phyloP scores from a whole-genome alignment of 2,797 vertebrate species.

The Enteromius viviparus region DNA sequence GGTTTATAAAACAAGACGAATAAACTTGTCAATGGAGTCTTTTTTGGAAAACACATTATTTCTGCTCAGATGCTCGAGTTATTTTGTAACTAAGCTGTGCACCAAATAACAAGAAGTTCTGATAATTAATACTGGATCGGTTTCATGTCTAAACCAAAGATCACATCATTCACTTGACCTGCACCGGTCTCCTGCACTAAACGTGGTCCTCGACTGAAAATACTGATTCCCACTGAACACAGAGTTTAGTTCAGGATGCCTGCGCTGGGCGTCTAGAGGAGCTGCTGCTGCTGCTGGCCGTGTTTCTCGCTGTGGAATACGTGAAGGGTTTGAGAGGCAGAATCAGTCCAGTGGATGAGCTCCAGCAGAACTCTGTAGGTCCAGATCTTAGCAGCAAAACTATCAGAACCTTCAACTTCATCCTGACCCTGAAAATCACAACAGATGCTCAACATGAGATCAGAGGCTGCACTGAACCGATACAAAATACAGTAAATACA shows the following conservation, averaged over 20 bases:
- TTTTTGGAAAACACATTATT: background rate
- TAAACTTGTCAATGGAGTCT: background rate
- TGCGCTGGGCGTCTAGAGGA: conserved; percentile 57
- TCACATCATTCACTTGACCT: background rate
- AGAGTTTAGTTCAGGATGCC: background rate
- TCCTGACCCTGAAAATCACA: conserved; percentile 71
- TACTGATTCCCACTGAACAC: background rate
- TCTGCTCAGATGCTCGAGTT: background rate
- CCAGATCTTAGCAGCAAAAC: conserved; percentile 76
- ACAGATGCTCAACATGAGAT: background rate
- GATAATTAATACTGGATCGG: background rate
- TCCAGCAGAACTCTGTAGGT: conserved; percentile 77
- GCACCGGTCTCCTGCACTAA: background rate
- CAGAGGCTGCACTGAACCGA: background rate
- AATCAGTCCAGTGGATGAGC: conserved; percentile 79
- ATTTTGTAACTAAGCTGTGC: background rate
- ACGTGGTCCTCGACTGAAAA: background rate
- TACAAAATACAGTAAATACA: no score
- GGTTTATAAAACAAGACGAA: background rate
- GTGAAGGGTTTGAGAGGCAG: conserved; percentile 72
- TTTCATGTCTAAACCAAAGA: background rate
- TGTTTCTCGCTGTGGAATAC: conserved; percentile 68
- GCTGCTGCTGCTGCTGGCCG: conserved; percentile 54
- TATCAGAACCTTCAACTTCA: conserved; percentile 62
- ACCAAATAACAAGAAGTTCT: background rate